Evolutionary conservation across 2,888 invertebrate species (phyloP), one percentile per base, ranked within the genome.

Genomic region (Melanophora roralis): DNA sequence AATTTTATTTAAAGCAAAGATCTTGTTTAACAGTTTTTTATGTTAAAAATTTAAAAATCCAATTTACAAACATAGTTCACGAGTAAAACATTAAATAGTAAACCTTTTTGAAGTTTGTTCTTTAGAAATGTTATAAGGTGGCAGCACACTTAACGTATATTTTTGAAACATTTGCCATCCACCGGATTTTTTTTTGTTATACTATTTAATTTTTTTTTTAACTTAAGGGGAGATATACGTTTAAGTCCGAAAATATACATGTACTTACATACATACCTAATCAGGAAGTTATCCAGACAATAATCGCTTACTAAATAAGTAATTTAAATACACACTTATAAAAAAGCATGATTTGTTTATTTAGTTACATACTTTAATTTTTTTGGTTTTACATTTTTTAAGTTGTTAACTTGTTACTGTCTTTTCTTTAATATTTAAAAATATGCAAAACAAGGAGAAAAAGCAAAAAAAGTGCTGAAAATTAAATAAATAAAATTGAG

Each of bases 271-370:
- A 16, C 7, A 21, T 21, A 62, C 57, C 55, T 80, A 80, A 80
- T 80, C 76, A 80, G 80, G 80, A 80, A 80, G 76, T 76, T 76
- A 72, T 76, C 76, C 80, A 80, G 80, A 80, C 80, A 68, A 62
- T 68, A 73, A 55, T 76, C 76, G 73, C 64, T 77, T 64, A 76
- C 47, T 57, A 69, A 77, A 64, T n/a, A n/a, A n/a, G n/a, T n/a
- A 69, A 71, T 57, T 64, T 68, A 27, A 27, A 27, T 27, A 27
- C 6, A 53, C 43, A 53, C 43, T 49, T 7, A 68, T 38, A 55
- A 16, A 45, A 12, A 14, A 14, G 27, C 27, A 57, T 8, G 38
- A 45, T 64, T 51, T 43, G 21, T 59, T 65, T 49, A 36, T 32
- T 67, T 38, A 34, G 27, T n/a, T n/a, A n/a, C n/a, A n/a, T n/a